phyloP scores from a whole-genome alignment of 2,797 vertebrate genomes.

The Yasuhikotakia modesta region DNA sequence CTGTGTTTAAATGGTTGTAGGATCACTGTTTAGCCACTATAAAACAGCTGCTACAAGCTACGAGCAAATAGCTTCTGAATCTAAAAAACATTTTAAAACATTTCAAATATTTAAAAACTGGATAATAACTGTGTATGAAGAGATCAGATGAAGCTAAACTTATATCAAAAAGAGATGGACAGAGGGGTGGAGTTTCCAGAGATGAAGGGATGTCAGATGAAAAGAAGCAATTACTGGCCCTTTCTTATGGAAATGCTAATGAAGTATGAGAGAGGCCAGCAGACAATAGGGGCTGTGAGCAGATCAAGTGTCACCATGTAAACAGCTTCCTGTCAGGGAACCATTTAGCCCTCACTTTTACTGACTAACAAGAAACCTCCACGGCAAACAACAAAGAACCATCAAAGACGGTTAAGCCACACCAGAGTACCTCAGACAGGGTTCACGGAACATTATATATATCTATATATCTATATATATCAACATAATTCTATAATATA shows the following conservation, averaged over 20 bases:
- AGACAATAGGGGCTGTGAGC: slow-evolving; percentile 80
- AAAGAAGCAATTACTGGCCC: slow-evolving; percentile 82
- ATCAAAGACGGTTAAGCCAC: slow-evolving; percentile 75
- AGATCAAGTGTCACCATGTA: slow-evolving; percentile 79
- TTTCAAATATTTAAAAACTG: too few species aligned
- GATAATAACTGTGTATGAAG: too few species aligned
- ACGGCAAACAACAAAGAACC: slow-evolving; percentile 81
- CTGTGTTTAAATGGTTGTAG: too few species aligned
- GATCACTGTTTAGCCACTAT: too few species aligned
- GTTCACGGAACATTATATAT: neutral
- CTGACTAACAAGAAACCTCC: slow-evolving; percentile 83
- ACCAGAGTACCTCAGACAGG: slow-evolving; percentile 63
- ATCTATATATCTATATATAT: too few species aligned
- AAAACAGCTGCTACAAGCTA: too few species aligned
- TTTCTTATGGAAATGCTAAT: slow-evolving; percentile 87
- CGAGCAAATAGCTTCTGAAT: too few species aligned
- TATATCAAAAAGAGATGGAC: slow-evolving; percentile 23
- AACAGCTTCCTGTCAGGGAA: slow-evolving; percentile 84
- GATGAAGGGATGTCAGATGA: slow-evolving; percentile 81
- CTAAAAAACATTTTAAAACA: too few species aligned
- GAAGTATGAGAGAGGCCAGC: slow-evolving; percentile 77
- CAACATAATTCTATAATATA: too few species aligned
- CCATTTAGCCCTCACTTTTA: slow-evolving; percentile 84
- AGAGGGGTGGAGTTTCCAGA: slow-evolving; percentile 65
- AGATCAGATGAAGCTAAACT: too few species aligned